A percentile compares a stretch with the other conserved stretches of the same genome.
Evolutionary conservation across 64 coral and sea anemone genomes (phyloP).

Genomic region (Astreopora myriophthalma): DNA sequence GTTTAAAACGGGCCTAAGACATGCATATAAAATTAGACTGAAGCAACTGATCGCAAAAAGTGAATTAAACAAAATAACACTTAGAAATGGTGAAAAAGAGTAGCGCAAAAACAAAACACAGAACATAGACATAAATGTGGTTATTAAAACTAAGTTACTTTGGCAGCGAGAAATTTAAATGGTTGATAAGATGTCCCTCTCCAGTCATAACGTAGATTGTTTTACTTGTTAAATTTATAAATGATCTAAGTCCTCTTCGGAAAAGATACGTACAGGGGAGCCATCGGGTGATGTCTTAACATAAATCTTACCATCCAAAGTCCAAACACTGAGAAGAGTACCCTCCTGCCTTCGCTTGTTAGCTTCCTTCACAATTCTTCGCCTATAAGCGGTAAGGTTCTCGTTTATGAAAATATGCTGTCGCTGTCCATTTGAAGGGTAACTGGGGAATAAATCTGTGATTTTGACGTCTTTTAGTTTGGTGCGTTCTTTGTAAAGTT

Average conservation of each 20-base stretch:
- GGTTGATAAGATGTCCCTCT: neutral
- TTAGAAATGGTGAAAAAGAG: too few species aligned
- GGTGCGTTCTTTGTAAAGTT: too few species aligned
- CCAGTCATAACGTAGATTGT: neutral
- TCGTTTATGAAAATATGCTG: neutral
- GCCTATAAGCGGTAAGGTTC: neutral
- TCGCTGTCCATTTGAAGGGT: neutral
- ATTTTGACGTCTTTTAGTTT: neutral
- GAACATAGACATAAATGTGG: too few species aligned
- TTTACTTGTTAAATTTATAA: neutral
- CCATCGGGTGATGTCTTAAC: neutral
- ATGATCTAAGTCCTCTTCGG: neutral
- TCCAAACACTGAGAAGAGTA: neutral
- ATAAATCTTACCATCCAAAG: neutral
- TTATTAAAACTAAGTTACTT: too few species aligned
- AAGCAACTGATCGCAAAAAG: too few species aligned
- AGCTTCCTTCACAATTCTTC: neutral
- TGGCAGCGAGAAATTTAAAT: too few species aligned
- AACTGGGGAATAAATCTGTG: neutral
- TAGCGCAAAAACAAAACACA: too few species aligned
- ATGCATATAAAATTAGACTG: too few species aligned
- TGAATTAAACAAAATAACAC: too few species aligned
- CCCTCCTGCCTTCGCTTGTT: neutral
- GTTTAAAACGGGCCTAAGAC: too few species aligned
- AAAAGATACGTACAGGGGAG: neutral